Conservation (phyloP, 2,113 vertebrate genomes). For the Takifugu flavidus region DNA sequence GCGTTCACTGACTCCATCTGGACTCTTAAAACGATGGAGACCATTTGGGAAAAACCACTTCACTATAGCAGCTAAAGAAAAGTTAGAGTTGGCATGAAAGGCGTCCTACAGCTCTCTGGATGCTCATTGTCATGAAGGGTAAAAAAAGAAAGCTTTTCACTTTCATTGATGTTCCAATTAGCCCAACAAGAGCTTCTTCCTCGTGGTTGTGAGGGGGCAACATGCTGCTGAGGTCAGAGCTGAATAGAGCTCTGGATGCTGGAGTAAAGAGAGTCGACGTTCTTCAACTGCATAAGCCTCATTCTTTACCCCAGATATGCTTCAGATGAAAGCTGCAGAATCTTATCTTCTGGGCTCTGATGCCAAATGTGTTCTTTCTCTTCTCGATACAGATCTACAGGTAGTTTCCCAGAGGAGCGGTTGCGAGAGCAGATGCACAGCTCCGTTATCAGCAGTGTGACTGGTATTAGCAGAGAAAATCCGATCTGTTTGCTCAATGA, state of each 20-base stretch:
- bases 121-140: conserved; percentile 13
- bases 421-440: no score
- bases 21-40: conserved; percentile 28
- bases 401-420: no score
- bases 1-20: conserved; percentile 25
- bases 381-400: no score
- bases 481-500: no score
- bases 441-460: no score
- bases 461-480: no score
- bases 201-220: conserved; percentile 48
- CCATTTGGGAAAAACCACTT: conserved; percentile 25
- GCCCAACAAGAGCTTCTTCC: conserved; percentile 54
- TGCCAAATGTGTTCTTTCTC: no score
- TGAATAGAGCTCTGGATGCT: conserved; percentile 9
- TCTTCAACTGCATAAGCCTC: not conserved
- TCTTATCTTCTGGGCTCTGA: no score
- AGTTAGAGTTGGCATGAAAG: conserved; percentile 49
- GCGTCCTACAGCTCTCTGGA: conserved; percentile 22
- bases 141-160: not conserved
- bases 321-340: no score
- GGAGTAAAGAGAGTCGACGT: conserved; percentile 2
- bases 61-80: conserved; percentile 22
- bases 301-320: no score
- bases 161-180: conserved; percentile 23
- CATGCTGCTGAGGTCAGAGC: conserved; percentile 38